phyloP scores from a whole-genome alignment of 2,888 invertebrate species.

The Calameuta idolon region DNA sequence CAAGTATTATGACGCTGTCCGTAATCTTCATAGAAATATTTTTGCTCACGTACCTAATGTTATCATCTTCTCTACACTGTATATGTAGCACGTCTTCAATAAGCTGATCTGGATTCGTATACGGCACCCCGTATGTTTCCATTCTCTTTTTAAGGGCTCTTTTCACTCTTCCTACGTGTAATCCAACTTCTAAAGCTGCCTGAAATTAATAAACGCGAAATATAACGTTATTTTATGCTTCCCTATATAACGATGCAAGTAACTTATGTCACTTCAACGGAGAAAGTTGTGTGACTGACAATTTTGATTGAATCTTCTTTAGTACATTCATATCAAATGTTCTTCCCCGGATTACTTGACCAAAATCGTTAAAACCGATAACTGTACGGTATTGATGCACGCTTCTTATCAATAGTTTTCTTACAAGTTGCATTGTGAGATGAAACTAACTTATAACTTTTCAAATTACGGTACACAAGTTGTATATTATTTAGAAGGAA shows the following conservation, averaged over 20 bases:
- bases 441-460: background rate
- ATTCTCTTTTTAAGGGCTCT: constrained; percentile 72
- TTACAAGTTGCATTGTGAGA: background rate
- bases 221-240: constrained; percentile 11
- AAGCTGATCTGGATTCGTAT: constrained; percentile 76
- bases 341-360: background rate
- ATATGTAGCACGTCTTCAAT: constrained; percentile 80
- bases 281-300: background rate
- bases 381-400: background rate
- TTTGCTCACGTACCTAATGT: constrained; percentile 34
- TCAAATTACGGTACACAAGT: background rate
- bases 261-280: background rate
- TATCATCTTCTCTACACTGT: constrained; percentile 73
- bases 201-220: constrained; percentile 50
- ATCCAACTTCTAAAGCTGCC: constrained; percentile 73
- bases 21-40: constrained; percentile 6
- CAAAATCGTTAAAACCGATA: background rate
- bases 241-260: background rate
- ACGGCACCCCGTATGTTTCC: constrained; percentile 73
- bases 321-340: background rate
- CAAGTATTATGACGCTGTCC: background rate
- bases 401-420: background rate
- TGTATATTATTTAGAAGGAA: background rate
- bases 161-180: constrained; percentile 72
- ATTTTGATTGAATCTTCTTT: background rate